Evolutionary conservation across 2,113 vertebrate species (phyloP).

Genomic region (Struthio camelus): DNA sequence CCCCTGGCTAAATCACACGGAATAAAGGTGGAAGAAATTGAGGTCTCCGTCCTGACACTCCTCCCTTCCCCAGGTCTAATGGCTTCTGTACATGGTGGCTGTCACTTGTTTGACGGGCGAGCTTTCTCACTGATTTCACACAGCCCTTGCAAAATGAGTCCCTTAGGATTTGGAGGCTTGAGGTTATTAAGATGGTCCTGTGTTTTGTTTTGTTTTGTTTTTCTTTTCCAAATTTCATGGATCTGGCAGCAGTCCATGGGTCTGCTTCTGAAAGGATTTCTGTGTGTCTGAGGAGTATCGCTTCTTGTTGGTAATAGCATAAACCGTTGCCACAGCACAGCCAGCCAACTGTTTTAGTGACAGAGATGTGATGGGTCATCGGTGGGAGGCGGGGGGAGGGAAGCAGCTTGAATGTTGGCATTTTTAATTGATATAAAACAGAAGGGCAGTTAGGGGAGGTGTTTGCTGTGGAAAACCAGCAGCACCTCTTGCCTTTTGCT

Average conservation of each 20-base stretch:
- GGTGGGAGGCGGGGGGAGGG: neutral
- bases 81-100: neutral
- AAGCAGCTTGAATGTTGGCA: neutral
- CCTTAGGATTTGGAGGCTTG: neutral
- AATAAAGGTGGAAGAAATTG: neutral
- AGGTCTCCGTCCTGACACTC: neutral
- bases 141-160: neutral
- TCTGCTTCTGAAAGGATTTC: neutral
- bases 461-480: conserved; percentile 55
- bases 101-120: neutral
- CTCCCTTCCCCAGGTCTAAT: neutral
- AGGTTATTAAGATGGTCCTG: neutral
- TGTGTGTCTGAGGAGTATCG: neutral
- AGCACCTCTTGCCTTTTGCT: conserved; percentile 37
- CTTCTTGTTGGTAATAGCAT: neutral
- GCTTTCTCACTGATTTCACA: neutral
- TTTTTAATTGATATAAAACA: conserved; percentile 44
- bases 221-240: neutral
- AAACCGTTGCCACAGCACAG: neutral
- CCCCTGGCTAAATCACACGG: neutral
- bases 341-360: neutral
- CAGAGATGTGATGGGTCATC: neutral
- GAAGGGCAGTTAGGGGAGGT: conserved; percentile 41
- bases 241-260: neutral
- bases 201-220: neutral